A percentile compares a stretch with the other conserved stretches of the same genome.
phyloP scores from a whole-genome alignment of 1,140 invertebrate species.

The Drosophila bocki region DNA sequence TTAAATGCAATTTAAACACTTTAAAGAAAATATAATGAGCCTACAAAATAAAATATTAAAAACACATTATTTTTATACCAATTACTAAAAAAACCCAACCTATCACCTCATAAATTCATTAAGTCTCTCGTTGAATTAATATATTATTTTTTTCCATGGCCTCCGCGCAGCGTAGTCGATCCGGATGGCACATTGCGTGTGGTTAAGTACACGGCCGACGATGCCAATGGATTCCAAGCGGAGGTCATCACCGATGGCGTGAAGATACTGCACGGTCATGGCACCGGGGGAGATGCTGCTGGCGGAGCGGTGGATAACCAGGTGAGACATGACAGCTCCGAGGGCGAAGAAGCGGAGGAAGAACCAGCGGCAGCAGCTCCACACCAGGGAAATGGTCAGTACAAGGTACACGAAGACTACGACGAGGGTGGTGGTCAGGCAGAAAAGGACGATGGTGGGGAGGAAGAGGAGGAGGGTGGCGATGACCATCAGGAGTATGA shows the following conservation, averaged over 20 bases:
- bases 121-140: conserved; percentile 12
- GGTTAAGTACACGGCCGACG: conserved; percentile 86
- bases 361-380: conserved; percentile 20
- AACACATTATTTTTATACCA: background rate
- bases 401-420: conserved; percentile 67
- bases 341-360: conserved; percentile 20
- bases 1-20: too few relatives aligned
- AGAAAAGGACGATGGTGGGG: conserved; percentile 26
- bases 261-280: conserved; percentile 71
- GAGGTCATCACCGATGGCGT: conserved; percentile 83
- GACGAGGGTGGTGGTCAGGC: conserved; percentile 41
- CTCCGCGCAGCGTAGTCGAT: conserved; percentile 84
- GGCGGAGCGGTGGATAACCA: conserved; percentile 46
- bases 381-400: conserved; percentile 39
- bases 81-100: background rate
- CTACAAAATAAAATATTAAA: too few relatives aligned
- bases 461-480: conserved; percentile 45
- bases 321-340: conserved; percentile 43
- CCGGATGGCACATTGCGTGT: conserved; percentile 86
- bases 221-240: conserved; percentile 86
- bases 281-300: conserved; percentile 18
- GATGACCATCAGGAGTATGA: conserved; percentile 71
- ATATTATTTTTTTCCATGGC: conserved; percentile 10
- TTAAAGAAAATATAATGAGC: too few relatives aligned
- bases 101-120: background rate